Conservation (phyloP, 35 echinoderm and acorn worm genomes). For the Ptychodera flava region DNA sequence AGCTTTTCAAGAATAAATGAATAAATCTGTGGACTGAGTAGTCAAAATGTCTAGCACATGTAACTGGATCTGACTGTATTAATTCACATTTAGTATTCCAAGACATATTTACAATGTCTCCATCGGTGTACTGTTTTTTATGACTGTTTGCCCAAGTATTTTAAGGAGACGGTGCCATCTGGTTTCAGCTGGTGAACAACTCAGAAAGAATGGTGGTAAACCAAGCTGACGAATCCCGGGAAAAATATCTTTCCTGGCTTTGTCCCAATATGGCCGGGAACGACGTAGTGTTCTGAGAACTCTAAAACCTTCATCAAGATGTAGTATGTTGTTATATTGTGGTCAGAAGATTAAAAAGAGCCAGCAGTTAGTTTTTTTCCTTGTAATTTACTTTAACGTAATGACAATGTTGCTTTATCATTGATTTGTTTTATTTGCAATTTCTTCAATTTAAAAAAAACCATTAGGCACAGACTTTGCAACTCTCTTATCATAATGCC, state of each 20-base stretch:
- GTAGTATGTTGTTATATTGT: constrained; percentile 5
- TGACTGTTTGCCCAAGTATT: not conserved
- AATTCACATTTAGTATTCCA: too few species aligned
- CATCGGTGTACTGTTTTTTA: too few species aligned
- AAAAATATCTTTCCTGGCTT: constrained; percentile 16
- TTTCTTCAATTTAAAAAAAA: constrained; percentile 9
- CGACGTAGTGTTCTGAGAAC: not conserved
- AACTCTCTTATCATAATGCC: too few species aligned
- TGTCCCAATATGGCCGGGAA: not conserved
- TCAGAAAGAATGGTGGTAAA: constrained; percentile 3
- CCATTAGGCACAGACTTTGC: too few species aligned
- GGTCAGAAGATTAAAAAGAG: not conserved
- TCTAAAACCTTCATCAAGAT: constrained; percentile 9
- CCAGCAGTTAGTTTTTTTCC: constrained; percentile 19
- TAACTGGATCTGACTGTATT: too few species aligned
- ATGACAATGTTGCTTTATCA: not conserved
- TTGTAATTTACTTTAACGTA: too few species aligned
- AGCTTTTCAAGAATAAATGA: too few species aligned
- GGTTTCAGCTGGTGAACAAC: constrained; percentile 3
- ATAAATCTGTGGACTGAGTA: too few species aligned
- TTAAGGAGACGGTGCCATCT: not conserved
- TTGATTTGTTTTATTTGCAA: not conserved
- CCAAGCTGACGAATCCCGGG: constrained; percentile 14
- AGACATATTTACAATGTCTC: too few species aligned
- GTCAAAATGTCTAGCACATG: too few species aligned